Evolutionary conservation across 2,113 vertebrate species (phyloP).

Genomic region (Candoia aspera): DNA sequence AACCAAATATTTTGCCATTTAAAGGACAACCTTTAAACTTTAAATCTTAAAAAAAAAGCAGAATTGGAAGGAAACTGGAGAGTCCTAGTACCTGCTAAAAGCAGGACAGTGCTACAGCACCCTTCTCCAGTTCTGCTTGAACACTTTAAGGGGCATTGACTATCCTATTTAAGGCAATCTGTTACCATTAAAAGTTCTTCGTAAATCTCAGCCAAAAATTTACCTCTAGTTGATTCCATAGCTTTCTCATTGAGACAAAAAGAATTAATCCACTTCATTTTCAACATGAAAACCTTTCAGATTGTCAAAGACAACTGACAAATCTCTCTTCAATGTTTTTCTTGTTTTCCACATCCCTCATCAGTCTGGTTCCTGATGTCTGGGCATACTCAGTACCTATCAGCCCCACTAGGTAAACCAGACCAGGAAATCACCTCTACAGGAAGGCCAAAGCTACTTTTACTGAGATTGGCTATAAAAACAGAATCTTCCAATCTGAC

Average conservation of each 20-base stretch:
- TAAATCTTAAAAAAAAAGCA: not conserved
- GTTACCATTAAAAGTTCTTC: not conserved
- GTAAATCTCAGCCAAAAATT: not conserved
- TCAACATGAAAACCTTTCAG: not conserved
- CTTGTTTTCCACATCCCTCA: not conserved
- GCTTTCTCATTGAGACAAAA: not conserved
- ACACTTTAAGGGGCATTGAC: not conserved
- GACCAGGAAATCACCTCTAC: too few species aligned
- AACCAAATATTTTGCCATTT: not conserved
- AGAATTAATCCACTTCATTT: not conserved
- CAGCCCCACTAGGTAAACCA: too few species aligned
- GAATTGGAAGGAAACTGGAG: not conserved
- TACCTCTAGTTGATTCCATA: not conserved
- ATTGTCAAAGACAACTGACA: not conserved
- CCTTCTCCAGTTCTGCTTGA: not conserved
- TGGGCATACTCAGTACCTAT: too few species aligned
- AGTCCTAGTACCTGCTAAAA: not conserved
- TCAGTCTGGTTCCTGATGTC: too few species aligned
- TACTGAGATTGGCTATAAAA: too few species aligned
- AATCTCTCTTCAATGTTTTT: not conserved
- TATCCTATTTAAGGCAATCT: not conserved
- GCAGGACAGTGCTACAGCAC: not conserved
- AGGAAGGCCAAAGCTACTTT: too few species aligned
- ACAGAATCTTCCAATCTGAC: too few species aligned
- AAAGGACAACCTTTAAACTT: not conserved